Conservation (phyloP, 2,113 vertebrate genomes). For the cat (Felis catus) region F.catus_Fca126_mat1.0 CM031420.1:149213501-149214000, state of each 20-base stretch:
- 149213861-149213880: not conserved
- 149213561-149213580: not conserved
- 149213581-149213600: not conserved
- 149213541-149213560: not conserved
- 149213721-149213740: not conserved
- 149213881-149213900: not conserved
- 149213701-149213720: not conserved
- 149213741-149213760: not conserved
- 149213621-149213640: not conserved
- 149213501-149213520: not conserved
- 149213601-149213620: not conserved
- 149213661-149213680: not conserved
- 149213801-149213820: not conserved
- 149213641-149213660: not conserved
- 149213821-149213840: not conserved
- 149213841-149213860: not conserved
- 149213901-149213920: not conserved
- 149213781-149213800: not conserved
- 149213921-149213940: not conserved
- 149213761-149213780: fast-evolving
- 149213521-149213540: not conserved
- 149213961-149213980: not conserved
- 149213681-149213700: fast-evolving
- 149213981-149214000: not conserved
- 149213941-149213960: not conserved